Conservation (phyloP, 2,888 invertebrate species). For the Ischnus inquisitorius region DNA sequence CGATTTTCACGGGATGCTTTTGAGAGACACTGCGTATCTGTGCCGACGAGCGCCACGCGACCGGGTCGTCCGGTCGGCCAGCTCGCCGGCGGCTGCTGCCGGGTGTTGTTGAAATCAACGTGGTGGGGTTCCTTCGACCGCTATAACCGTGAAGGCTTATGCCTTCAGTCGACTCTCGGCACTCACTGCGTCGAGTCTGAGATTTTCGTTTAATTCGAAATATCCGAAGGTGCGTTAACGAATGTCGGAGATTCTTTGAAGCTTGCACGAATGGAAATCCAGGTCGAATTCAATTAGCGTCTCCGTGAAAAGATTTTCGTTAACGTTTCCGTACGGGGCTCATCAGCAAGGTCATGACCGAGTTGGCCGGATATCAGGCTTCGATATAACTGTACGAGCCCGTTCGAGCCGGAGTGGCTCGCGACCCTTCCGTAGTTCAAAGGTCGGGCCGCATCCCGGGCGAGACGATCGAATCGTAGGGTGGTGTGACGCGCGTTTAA, state of each 20-base stretch:
- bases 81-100: slow-evolving; percentile 76
- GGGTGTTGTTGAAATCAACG: slow-evolving; percentile 83
- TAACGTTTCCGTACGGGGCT: background rate
- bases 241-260: background rate
- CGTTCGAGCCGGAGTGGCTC: slow-evolving; percentile 13
- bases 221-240: slow-evolving; percentile 9
- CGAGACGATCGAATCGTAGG: slow-evolving; percentile 21
- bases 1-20: slow-evolving; percentile 68
- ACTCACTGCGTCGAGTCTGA: slow-evolving; percentile 83
- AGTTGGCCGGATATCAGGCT: slow-evolving; percentile 28
- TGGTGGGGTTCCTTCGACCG: slow-evolving; percentile 84
- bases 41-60: slow-evolving; percentile 82
- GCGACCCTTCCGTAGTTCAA: slow-evolving; percentile 16
- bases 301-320: background rate
- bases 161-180: slow-evolving; percentile 84
- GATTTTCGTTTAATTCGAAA: slow-evolving; percentile 78
- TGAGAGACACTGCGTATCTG: slow-evolving; percentile 84
- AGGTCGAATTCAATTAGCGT: background rate
- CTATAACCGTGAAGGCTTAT: slow-evolving; percentile 79
- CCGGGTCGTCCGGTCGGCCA: slow-evolving; percentile 81
- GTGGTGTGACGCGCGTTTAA: slow-evolving; percentile 34
- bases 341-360: slow-evolving; percentile 10
- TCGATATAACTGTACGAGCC: background rate
- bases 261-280: background rate
- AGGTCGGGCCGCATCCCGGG: slow-evolving; percentile 32